These are phyloP conservation scores for Vulpes vulpes DNA, from an alignment of 2,113 vertebrate species.

Conservation along the genomic window DNA sequence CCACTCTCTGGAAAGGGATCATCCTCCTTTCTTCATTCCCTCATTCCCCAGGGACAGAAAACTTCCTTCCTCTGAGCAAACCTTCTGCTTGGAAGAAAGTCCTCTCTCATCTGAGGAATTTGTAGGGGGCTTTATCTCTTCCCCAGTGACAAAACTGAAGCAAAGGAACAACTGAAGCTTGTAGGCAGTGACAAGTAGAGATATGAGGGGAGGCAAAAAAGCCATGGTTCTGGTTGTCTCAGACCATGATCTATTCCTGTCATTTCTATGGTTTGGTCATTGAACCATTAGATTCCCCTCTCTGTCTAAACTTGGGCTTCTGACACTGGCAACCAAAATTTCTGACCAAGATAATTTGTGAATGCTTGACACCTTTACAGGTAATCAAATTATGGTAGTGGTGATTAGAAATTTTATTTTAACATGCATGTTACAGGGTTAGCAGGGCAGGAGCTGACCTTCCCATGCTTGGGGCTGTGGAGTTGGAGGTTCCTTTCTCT, in stretches of 20 bases:
- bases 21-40: background rate
- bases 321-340: background rate
- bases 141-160: background rate
- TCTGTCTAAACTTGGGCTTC: slow-evolving; percentile 35
- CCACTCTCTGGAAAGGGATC: background rate
- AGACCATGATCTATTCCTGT: background rate
- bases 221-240: background rate
- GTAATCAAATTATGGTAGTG: background rate
- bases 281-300: background rate
- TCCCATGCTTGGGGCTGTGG: background rate
- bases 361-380: slow-evolving; percentile 15
- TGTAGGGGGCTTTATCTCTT: background rate
- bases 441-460: background rate
- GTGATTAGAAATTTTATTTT: background rate
- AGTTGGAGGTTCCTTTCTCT: background rate
- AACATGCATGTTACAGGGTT: background rate
- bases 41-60: background rate
- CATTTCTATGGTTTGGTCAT: background rate
- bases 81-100: background rate
- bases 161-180: background rate
- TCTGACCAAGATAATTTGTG: background rate
- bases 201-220: background rate
- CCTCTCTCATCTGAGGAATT: background rate
- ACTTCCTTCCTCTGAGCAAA: background rate
- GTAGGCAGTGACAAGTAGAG: background rate